Evolutionary conservation across 1,140 invertebrate genomes (phyloP).

Genomic region (Spodoptera litura): DNA sequence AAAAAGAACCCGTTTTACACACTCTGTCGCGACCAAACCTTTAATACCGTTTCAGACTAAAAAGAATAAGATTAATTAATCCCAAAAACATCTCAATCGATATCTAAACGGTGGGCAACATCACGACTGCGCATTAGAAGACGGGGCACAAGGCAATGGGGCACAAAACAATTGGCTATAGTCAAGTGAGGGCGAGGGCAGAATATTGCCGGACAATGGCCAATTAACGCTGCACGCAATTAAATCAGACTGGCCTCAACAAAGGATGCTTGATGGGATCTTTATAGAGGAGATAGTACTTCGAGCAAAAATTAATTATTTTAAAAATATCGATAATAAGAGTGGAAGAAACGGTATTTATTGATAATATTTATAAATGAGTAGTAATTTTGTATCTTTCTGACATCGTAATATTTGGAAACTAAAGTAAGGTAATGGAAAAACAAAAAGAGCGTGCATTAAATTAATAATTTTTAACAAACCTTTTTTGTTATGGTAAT

Average conservation of each 20-base stretch:
- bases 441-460: too few relatives aligned
- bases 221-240: slow-evolving; percentile 84
- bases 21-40: background rate
- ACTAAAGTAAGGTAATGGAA: too few relatives aligned
- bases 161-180: slow-evolving; percentile 66
- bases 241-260: slow-evolving; percentile 77
- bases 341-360: too few relatives aligned
- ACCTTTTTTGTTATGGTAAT: too few relatives aligned
- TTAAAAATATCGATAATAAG: too few relatives aligned
- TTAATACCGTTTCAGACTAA: background rate
- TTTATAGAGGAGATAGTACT: slow-evolving; percentile 62
- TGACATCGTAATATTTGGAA: too few relatives aligned
- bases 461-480: too few relatives aligned
- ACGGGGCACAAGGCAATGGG: slow-evolving; percentile 36
- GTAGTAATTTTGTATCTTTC: too few relatives aligned
- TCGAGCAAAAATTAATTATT: background rate
- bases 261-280: slow-evolving; percentile 60
- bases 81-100: slow-evolving; percentile 41
- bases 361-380: too few relatives aligned
- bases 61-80: slow-evolving; percentile 8
- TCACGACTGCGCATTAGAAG: slow-evolving; percentile 44
- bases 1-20: background rate
- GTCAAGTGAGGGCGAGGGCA: slow-evolving; percentile 71
- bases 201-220: slow-evolving; percentile 80
- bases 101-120: slow-evolving; percentile 41